Evolutionary conservation across 1,140 invertebrate genomes (phyloP), one percentile per base, ranked within the genome.

Genomic region (Drosophila ohnishii): DNA sequence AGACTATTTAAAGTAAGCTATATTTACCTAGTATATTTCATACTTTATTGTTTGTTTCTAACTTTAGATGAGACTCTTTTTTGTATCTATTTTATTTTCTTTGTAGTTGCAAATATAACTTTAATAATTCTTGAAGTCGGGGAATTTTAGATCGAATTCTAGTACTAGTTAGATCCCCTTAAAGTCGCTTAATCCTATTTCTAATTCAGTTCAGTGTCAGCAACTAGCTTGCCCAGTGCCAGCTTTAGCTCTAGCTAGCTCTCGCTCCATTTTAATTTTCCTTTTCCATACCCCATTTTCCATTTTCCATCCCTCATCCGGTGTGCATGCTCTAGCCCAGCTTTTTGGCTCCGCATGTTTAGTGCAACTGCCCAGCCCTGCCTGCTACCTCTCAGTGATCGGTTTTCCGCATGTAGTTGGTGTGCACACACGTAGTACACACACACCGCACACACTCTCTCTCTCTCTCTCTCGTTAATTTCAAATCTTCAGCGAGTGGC

Each of bases 401-500:
- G 35, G 51, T 39, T 56, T 11, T 11, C 13, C 35, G 58, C 19
- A 37, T 39, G 32, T 61, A 51, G 57, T 34, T 60, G 5, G 28
- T 56, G 53, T 56, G 37, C 47, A 50, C 47, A 50, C 48, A 45
- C 34, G 65, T 65, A 65, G 37, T 35, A 19, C 13, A 42, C 47
- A 32, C 47, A 50, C 47, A 28, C 13, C 13, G 25, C 44, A 25
- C 22, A 13, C 42, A 1, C 30, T 35, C 37, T 65, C 47, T 55
- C 16, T 53, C 7, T 57, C 45, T 65, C 47, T 55, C 13, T 55
- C 4, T 42, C n/a, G 25, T 19, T 14, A 47, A 34, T 32, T 14
- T 67, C 19, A 66, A 67, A 71, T 63, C 53, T 78, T 48, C 53
- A 75, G 60, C 42, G 53, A 57, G 69, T 70, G 65, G 45, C 32